phyloP scores from a whole-genome alignment of 2,113 vertebrate species.

The Guaruba guarouba region DNA sequence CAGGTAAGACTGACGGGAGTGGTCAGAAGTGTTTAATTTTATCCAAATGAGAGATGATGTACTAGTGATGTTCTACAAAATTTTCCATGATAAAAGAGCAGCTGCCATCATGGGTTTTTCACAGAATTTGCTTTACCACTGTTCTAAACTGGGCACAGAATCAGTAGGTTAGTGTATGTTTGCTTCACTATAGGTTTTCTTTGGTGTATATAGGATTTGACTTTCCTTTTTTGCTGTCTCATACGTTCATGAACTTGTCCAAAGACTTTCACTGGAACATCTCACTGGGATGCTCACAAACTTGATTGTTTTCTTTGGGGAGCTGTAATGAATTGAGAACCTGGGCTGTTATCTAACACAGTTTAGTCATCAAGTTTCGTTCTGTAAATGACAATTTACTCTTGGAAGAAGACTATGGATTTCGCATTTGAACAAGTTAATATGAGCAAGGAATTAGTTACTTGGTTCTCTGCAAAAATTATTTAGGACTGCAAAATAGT shows the following conservation, averaged over 20 bases:
- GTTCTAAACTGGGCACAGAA: background rate
- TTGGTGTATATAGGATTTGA: background rate
- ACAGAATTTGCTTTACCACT: background rate
- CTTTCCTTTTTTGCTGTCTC: background rate
- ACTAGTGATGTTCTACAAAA: background rate
- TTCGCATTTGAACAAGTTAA: background rate
- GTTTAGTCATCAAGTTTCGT: background rate
- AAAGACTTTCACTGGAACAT: background rate
- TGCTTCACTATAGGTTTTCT: background rate
- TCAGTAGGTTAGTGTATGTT: background rate
- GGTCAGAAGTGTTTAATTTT: background rate
- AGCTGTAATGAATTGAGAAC: background rate
- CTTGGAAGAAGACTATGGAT: background rate
- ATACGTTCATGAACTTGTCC: background rate
- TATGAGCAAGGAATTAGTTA: background rate
- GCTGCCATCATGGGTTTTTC: background rate
- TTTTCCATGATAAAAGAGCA: background rate
- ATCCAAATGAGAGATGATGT: background rate
- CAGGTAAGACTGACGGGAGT: background rate
- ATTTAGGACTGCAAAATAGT: background rate
- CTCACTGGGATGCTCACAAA: background rate
- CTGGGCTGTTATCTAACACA: background rate
- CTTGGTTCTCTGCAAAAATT: background rate
- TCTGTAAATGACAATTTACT: background rate
- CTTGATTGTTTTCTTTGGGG: background rate